Evolutionary conservation across 2,888 invertebrate species (phyloP).

Genomic region (Saturnia pavonia): DNA sequence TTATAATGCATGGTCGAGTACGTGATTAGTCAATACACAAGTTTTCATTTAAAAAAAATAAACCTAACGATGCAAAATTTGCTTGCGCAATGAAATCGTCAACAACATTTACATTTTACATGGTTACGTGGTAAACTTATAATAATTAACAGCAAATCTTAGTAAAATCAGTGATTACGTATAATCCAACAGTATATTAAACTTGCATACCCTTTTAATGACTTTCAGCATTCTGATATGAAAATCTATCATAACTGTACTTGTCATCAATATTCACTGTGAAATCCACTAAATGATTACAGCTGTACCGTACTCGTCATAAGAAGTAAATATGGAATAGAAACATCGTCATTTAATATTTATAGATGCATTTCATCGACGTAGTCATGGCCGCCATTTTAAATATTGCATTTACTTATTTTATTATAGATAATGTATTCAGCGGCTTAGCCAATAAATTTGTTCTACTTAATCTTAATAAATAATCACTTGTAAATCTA

Average conservation of each 20-base stretch:
- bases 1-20: background rate
- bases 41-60: background rate
- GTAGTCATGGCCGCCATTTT: slow-evolving; percentile 24
- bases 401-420: slow-evolving; percentile 24
- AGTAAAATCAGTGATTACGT: background rate
- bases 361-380: background rate
- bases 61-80: background rate
- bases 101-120: too few relatives aligned
- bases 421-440: slow-evolving; percentile 17
- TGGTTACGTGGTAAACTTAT: background rate
- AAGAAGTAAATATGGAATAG: background rate
- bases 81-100: too few relatives aligned
- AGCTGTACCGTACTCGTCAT: background rate
- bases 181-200: background rate
- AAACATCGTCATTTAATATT: background rate
- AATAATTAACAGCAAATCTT: background rate
- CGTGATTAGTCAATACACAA: background rate
- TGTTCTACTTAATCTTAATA: background rate
- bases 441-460: slow-evolving; percentile 1
- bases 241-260: background rate
- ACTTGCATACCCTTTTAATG: background rate
- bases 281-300: background rate
- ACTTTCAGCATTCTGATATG: background rate
- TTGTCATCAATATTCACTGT: background rate
- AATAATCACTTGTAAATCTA: background rate